A percentile compares a stretch with the other conserved stretches of the same genome.
These are phyloP conservation scores for Liasis olivaceus DNA, from an alignment of 2,797 vertebrate genomes.

Conservation along the genomic window DNA sequence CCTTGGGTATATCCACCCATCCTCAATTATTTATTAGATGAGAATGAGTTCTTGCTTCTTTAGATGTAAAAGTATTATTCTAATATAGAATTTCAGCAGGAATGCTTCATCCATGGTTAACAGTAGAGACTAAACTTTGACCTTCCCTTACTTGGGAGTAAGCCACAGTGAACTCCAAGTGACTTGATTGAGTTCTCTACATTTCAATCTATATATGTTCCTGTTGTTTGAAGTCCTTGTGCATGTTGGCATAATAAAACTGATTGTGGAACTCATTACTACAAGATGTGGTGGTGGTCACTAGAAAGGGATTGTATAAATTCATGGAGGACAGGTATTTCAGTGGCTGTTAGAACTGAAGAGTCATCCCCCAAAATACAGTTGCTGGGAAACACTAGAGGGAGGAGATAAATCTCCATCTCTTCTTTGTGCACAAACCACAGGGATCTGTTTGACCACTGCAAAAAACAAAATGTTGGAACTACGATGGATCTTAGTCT, in stretches of 20 bases:
- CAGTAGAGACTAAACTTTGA: background rate
- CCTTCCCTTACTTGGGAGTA: background rate
- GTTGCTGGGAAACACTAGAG: background rate
- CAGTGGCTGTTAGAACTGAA: background rate
- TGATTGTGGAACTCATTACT: background rate
- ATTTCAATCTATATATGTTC: background rate
- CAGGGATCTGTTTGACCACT: background rate
- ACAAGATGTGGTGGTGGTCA: background rate
- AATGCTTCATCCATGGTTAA: background rate
- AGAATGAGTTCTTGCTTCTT: background rate
- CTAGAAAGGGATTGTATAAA: background rate
- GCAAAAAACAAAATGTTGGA: background rate
- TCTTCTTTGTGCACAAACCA: background rate
- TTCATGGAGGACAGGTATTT: background rate
- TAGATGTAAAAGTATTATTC: background rate
- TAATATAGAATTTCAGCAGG: background rate
- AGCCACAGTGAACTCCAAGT: background rate
- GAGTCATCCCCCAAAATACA: background rate
- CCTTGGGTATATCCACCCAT: background rate
- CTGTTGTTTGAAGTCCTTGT: background rate
- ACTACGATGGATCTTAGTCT: background rate
- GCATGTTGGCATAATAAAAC: background rate
- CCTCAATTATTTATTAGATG: background rate
- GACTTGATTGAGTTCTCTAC: background rate
- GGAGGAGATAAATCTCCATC: background rate